phyloP scores from a whole-genome alignment of 2,797 vertebrate genomes.

The Sebastes vulpes region DNA sequence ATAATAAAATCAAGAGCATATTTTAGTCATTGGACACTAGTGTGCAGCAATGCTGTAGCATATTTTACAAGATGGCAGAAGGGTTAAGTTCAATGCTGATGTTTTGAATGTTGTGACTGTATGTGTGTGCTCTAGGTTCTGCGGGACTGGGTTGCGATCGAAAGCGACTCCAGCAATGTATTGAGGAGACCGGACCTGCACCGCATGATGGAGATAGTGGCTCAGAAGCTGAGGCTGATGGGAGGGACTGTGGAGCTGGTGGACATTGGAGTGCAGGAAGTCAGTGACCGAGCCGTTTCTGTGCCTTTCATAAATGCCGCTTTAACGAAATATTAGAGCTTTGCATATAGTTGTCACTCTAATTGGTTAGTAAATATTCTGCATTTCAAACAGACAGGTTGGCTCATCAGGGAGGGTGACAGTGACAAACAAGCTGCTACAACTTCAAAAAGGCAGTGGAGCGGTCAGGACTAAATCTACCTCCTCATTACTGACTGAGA shows the following conservation, averaged over 20 bases:
- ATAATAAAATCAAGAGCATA: too few relatives aligned
- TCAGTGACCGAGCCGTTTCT: constrained; percentile 42
- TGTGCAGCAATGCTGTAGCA: background rate
- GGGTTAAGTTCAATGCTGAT: background rate
- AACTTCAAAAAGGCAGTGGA: constrained; percentile 7
- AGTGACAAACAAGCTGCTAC: background rate
- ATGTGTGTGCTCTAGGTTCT: constrained; percentile 68
- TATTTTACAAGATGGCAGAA: background rate
- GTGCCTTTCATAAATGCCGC: background rate
- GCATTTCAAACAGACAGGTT: constrained; percentile 1
- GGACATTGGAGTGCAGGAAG: constrained; percentile 83
- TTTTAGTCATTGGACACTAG: too few relatives aligned
- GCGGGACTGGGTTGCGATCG: constrained; percentile 83
- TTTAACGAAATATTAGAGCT: background rate
- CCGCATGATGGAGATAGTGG: constrained; percentile 83
- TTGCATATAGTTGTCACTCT: background rate
- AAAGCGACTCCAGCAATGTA: constrained; percentile 86
- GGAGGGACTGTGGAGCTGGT: constrained; percentile 79
- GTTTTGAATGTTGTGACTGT: background rate
- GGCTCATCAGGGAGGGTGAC: background rate
- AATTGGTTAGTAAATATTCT: constrained; percentile 9
- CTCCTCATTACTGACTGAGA: constrained; percentile 34
- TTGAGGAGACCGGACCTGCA: constrained; percentile 78
- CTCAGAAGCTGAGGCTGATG: constrained; percentile 80
- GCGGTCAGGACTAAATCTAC: background rate